A percentile compares a stretch with the other conserved stretches of the same genome.
Conservation (phyloP, 1,140 invertebrate species). For the Drosophila burlai region DNA sequence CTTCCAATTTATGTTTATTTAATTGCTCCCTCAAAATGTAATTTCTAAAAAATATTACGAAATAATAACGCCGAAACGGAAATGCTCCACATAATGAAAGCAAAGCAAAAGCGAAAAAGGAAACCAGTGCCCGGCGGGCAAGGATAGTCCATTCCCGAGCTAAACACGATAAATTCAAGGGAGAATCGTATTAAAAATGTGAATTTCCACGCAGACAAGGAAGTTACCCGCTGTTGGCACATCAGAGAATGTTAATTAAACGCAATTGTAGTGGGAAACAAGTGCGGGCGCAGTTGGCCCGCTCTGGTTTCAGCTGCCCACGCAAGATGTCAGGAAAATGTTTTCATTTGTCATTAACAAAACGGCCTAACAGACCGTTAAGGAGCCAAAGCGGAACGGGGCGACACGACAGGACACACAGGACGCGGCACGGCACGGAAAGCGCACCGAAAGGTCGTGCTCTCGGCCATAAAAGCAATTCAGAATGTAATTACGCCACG, state of each 20-base stretch:
- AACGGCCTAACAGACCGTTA: constrained; percentile 55
- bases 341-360: constrained; percentile 81
- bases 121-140: constrained; percentile 29
- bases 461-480: constrained; percentile 76
- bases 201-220: constrained; percentile 19
- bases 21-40: constrained; percentile 47
- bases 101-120: constrained; percentile 32
- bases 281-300: constrained; percentile 26
- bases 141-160: constrained; percentile 20
- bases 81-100: constrained; percentile 46
- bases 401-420: constrained; percentile 17
- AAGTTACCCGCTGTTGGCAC: constrained; percentile 41
- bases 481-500: constrained; percentile 80
- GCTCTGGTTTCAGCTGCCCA: constrained; percentile 47
- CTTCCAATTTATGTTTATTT: constrained; percentile 49
- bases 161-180: constrained; percentile 3
- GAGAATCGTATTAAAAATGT: constrained; percentile 52
- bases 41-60: constrained; percentile 51
- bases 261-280: constrained; percentile 56
- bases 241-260: constrained; percentile 77
- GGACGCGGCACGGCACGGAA: constrained; percentile 6
- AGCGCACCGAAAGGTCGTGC: constrained; percentile 39
- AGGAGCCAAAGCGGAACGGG: constrained; percentile 38
- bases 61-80: constrained; percentile 30
- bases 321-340: constrained; percentile 76